A percentile compares a stretch with the other conserved stretches of the same genome.
Conservation (phyloP, 2,888 invertebrate genomes). For the Sclerodermus sp. region DNA sequence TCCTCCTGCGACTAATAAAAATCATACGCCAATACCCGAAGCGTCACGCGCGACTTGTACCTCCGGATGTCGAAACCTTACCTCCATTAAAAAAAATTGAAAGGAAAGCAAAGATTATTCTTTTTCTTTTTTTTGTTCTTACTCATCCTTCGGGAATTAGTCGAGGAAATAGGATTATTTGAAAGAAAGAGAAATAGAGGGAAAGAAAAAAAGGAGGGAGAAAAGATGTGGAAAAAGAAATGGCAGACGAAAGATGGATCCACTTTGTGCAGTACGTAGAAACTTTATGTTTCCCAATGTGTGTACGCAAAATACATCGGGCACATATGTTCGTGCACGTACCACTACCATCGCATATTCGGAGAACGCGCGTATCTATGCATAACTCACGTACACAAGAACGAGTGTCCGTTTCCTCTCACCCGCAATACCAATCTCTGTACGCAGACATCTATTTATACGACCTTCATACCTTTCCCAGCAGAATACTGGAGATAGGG, state of each 20-base stretch:
- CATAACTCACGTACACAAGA: background rate
- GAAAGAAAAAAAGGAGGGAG: background rate
- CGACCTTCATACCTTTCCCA: slow-evolving; percentile 3
- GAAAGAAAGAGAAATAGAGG: slow-evolving; percentile 4
- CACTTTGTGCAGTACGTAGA: slow-evolving; percentile 3
- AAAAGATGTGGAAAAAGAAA: background rate
- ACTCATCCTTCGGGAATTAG: no score
- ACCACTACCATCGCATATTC: no score
- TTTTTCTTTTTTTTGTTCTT: no score
- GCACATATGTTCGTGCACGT: background rate
- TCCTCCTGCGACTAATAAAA: background rate
- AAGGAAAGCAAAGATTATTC: no score
- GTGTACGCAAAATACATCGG: background rate
- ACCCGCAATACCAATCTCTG: slow-evolving; percentile 12
- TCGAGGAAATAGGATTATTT: no score
- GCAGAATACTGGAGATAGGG: slow-evolving; percentile 2
- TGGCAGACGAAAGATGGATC: slow-evolving; percentile 3
- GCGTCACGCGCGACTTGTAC: background rate
- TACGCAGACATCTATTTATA: slow-evolving; percentile 18
- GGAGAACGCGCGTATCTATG: background rate
- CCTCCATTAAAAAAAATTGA: no score
- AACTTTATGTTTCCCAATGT: background rate
- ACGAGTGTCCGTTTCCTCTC: slow-evolving; percentile 9
- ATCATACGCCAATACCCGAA: background rate
- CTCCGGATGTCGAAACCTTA: no score